Base-by-base conservation (phyloP, 2,888 invertebrate genomes). In the Caradrina kadenii region DNA sequence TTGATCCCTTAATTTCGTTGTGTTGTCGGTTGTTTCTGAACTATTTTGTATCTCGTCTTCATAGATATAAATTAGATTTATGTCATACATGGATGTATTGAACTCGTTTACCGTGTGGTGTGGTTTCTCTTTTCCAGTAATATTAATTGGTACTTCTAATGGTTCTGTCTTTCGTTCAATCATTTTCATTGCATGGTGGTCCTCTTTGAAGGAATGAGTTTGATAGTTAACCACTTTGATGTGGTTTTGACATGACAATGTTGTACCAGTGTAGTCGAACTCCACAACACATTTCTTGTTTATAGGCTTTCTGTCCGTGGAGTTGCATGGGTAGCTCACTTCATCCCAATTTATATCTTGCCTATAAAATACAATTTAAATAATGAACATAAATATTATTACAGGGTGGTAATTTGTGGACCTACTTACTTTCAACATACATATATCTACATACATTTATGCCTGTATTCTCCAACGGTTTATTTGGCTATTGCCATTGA, bases 261-360 rank as follows among this genome's bases (percentile, higher is more conserved):
- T 2, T 11, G 10, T 42, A 10, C 35, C 48, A 1, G 4, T 0
- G 10, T 55, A 79, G 1, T 65, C 19, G 0, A 76, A 63, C 45
- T 80, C 80, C 19, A 72, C 10, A 13, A 68, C 0, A 11, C 80
- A 79, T 8, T 45, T 49, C 19, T 64, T 65, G n/a, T 65, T 61
- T 31, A 11, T 22, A 0, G 19, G 1, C 1, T 53, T 21, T 49
- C 39, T 19, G 15, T 55, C 31, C n/a, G 64, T 65, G 48, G 68
- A 48, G 42, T 76, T 68, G 42, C 67, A 62, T 21, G 65, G 58
- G 13, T 49, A 52, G 15, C 42, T 64, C 19, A 62, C 48, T 5
- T 53, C 19, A 35, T 54, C 39, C 55, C 55, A 71, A 31, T 52
- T 11, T 52, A 79, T 68, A 0, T 63, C 19, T 21, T 1, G 10